Percentiles rank a stretch among this genome's conserved stretches.
Evolutionary conservation across 2,113 vertebrate species (phyloP).

Genomic region (Montifringilla adamsi): DNA sequence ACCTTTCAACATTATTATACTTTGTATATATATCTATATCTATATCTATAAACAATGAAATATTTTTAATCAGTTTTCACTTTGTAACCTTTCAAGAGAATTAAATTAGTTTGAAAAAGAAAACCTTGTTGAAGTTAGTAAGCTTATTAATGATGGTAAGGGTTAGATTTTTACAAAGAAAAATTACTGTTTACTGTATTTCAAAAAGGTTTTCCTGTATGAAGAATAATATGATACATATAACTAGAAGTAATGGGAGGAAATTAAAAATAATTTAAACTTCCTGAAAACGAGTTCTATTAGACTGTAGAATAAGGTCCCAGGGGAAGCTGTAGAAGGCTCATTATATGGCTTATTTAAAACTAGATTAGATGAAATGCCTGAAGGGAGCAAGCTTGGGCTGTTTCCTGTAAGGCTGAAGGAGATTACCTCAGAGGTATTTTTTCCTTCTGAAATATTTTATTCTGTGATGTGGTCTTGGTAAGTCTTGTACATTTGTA

Average conservation of each 20-base stretch:
- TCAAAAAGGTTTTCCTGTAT: not conserved
- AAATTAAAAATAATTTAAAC: slow-evolving; percentile 61
- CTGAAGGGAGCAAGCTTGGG: slow-evolving; percentile 19
- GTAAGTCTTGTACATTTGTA: not conserved
- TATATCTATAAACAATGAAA: not conserved
- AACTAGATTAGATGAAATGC: slow-evolving; percentile 54
- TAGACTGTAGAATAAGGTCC: slow-evolving; percentile 17
- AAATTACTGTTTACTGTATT: slow-evolving; percentile 11
- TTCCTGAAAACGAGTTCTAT: slow-evolving; percentile 39
- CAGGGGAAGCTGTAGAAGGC: slow-evolving; percentile 37
- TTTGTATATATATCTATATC: not conserved
- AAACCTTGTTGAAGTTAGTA: not conserved
- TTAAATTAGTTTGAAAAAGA: not conserved
- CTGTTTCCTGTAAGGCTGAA: slow-evolving; percentile 21
- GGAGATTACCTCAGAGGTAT: slow-evolving; percentile 1
- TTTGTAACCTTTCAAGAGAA: not conserved
- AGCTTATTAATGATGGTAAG: not conserved
- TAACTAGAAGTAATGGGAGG: slow-evolving; percentile 38
- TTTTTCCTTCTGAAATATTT: slow-evolving; percentile 6
- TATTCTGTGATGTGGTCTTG: not conserved
- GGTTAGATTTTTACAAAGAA: not conserved
- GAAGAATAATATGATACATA: not conserved
- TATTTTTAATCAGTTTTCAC: not conserved
- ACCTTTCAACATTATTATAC: not conserved
- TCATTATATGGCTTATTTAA: slow-evolving; percentile 61